A percentile compares a stretch with the other conserved stretches of the same genome.
Conservation (phyloP, 2,113 vertebrate genomes). For the Thamnophis sirtalis region DNA sequence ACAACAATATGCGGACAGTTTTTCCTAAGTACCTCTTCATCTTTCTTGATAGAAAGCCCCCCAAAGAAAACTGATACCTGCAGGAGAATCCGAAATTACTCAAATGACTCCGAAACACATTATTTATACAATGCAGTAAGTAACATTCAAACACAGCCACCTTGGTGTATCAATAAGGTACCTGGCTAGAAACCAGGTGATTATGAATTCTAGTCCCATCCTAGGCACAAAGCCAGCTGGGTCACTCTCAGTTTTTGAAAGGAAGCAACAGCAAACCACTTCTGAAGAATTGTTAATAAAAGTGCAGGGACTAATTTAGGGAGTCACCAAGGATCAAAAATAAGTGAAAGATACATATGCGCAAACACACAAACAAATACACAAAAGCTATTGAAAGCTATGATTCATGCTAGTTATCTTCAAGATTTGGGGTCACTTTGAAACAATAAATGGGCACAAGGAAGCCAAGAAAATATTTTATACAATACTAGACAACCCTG, state of each 20-base stretch:
- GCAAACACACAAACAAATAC: neutral
- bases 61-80: constrained; percentile 84
- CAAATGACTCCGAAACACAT: neutral
- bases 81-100: neutral
- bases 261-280: neutral
- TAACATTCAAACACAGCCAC: neutral
- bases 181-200: neutral
- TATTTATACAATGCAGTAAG: neutral
- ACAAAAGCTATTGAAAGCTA: neutral
- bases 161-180: neutral
- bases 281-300: neutral
- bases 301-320: neutral
- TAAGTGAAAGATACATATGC: neutral
- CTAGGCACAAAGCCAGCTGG: neutral
- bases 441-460: neutral
- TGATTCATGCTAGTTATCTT: neutral
- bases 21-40: constrained; percentile 80
- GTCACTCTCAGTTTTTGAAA: neutral
- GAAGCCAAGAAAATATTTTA: neutral
- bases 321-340: neutral
- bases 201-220: neutral
- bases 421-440: neutral
- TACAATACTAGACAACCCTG: neutral
- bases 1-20: constrained; percentile 81
- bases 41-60: constrained; percentile 81